A percentile compares a stretch with the other conserved stretches of the same genome.
phyloP scores from a whole-genome alignment of 2,797 vertebrate species.

The Sardinella longiceps region DNA sequence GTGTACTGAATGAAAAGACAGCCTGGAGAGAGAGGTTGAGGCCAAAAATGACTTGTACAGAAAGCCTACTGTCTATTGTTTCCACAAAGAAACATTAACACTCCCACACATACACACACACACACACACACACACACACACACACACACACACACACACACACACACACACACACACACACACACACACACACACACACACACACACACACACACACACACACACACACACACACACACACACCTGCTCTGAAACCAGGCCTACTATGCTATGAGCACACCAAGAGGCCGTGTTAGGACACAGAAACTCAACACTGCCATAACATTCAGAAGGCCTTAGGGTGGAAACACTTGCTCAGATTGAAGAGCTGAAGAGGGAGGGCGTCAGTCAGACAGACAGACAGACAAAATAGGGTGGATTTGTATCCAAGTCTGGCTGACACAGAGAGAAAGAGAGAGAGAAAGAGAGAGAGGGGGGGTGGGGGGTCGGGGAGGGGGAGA shows the following conservation, averaged over 20 bases:
- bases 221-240: background rate
- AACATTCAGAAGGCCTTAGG: background rate
- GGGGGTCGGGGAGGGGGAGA: no score
- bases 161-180: background rate
- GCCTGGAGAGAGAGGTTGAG: background rate
- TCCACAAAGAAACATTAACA: background rate
- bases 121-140: constrained; percentile 2
- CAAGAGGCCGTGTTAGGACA: background rate
- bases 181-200: background rate
- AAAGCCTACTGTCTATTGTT: background rate
- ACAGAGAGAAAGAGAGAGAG: no score
- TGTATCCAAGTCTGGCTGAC: background rate
- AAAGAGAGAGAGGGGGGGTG: no score
- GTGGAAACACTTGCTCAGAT: background rate
- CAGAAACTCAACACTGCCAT: background rate
- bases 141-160: background rate
- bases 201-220: background rate
- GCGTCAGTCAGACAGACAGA: background rate
- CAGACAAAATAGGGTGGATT: background rate
- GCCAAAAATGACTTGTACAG: background rate
- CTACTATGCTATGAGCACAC: background rate
- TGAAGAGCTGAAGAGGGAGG: background rate
- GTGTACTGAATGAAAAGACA: background rate
- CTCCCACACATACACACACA: background rate
- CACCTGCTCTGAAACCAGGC: background rate